Base-by-base conservation (phyloP, 1,140 invertebrate species). In the Lanistes nyassanus region DNA sequence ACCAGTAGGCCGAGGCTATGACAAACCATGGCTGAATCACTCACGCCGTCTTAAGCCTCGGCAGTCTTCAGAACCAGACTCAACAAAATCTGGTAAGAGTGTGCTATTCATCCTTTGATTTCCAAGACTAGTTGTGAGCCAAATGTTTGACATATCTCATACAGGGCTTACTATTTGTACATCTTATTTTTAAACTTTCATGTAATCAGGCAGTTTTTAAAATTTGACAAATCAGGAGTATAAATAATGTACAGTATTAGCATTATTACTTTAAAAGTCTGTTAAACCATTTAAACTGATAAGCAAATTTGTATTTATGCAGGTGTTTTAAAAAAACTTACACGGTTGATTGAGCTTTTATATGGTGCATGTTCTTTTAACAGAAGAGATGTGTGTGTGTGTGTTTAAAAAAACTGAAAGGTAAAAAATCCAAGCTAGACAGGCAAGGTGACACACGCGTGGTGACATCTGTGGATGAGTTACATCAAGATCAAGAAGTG, bases 371-470 rank as follows among this genome's bases (percentile, higher is more conserved):
- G 39, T 42, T 42, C 6, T 42, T 42, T 42, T 42, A n/a, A n/a
- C n/a, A n/a, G n/a, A n/a, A n/a, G n/a, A n/a, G n/a, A n/a, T n/a
- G n/a, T n/a, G n/a, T n/a, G n/a, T n/a, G n/a, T n/a, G n/a, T n/a
- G 6, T 42, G 39, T 42, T 42, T 42, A 42, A 42, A 42, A 42
- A 42, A 42, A 7, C 39, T 42, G 6, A 42, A 42, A 72, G 70
- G 55, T 58, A 77, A 77, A 37, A 67, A 77, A 47, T 47, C 42
- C 42, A 79, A 77, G 42, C 74, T 78, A 9, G 76, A 78, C 0
- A 86, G 85, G 85, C 82, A 83, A 39, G 23, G 79, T n/a, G 84
- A 86, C 65, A 84, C 83, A 64, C 76, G 83, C 3, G 75, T 74
- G 42, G 53, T 79, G 13, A 79, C 81, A 7, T 79, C 78, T 13